phyloP scores from a whole-genome alignment of 2,797 vertebrate species.

The Orestias chungarensis region DNA sequence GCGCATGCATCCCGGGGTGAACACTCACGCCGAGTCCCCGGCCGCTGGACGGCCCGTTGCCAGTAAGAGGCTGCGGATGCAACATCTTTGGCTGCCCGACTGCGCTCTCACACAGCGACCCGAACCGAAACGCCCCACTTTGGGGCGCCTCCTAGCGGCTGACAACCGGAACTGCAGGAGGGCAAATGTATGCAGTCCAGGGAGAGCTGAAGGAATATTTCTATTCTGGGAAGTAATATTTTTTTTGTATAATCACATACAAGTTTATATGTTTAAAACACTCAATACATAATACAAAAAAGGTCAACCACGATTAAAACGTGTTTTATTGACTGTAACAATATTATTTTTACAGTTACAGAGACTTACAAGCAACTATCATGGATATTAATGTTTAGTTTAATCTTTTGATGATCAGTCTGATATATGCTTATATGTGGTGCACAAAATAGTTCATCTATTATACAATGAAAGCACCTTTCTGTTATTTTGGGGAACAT shows the following conservation, averaged over 20 bases:
- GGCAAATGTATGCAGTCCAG: neutral
- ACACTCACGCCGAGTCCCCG: slow-evolving; percentile 79
- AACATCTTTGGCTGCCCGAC: slow-evolving; percentile 78
- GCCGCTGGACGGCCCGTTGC: slow-evolving; percentile 81
- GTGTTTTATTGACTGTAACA: no score
- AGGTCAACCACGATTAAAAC: no score
- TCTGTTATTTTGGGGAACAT: neutral
- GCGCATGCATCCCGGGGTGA: slow-evolving; percentile 81
- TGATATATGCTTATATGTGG: no score
- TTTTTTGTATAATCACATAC: neutral
- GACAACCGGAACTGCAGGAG: slow-evolving; percentile 35
- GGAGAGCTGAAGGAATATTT: neutral
- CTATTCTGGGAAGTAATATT: neutral
- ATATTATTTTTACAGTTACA: no score
- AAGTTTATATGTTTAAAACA: neutral
- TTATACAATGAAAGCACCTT: no score
- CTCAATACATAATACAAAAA: neutral
- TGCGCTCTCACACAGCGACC: slow-evolving; percentile 40
- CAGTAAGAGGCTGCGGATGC: slow-evolving; percentile 84
- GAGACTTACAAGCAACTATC: no score
- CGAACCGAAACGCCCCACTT: slow-evolving; percentile 17
- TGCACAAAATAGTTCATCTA: neutral
- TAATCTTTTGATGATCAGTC: no score
- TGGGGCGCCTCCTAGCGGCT: slow-evolving; percentile 74
- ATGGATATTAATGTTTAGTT: no score